These are phyloP conservation scores for Dendronephthya gigantea DNA, from an alignment of 64 coral and sea anemone genomes.

Conservation along the genomic window DNA sequence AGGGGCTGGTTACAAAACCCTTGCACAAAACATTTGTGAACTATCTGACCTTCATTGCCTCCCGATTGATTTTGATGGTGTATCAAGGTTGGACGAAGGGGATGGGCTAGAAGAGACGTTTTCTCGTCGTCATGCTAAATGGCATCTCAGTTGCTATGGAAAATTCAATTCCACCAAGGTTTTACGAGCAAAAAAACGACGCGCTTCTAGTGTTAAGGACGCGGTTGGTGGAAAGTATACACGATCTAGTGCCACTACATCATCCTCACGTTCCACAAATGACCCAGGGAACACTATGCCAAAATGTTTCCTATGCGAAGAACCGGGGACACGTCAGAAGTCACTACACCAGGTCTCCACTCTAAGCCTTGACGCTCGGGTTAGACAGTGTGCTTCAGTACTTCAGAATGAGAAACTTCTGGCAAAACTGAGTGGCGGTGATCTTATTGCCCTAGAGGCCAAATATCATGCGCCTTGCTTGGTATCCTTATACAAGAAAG, in stretches of 20 bases:
- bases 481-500: conserved; percentile 42
- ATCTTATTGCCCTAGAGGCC: conserved; percentile 33
- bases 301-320: conserved; percentile 46
- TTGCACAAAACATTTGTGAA: conserved; percentile 32
- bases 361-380: conserved; percentile 32
- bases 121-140: conserved; percentile 14
- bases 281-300: background rate
- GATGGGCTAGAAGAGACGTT: conserved; percentile 46
- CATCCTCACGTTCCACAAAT: background rate
- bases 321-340: background rate
- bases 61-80: background rate
- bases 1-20: conserved; percentile 43
- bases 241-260: conserved; percentile 3
- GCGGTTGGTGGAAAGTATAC: too few species aligned
- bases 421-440: conserved; percentile 40
- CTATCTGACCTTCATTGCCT: conserved; percentile 30
- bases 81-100: conserved; percentile 50
- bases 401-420: conserved; percentile 36
- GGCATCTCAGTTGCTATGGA: conserved; percentile 50
- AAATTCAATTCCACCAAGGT: conserved; percentile 53
- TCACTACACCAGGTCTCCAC: conserved; percentile 33
- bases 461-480: conserved; percentile 36
- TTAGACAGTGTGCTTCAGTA: conserved; percentile 25
- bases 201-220: too few species aligned
- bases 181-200: conserved; percentile 51